Conservation (phyloP, 2,113 vertebrate genomes). For the Ceyx melanurus region DNA sequence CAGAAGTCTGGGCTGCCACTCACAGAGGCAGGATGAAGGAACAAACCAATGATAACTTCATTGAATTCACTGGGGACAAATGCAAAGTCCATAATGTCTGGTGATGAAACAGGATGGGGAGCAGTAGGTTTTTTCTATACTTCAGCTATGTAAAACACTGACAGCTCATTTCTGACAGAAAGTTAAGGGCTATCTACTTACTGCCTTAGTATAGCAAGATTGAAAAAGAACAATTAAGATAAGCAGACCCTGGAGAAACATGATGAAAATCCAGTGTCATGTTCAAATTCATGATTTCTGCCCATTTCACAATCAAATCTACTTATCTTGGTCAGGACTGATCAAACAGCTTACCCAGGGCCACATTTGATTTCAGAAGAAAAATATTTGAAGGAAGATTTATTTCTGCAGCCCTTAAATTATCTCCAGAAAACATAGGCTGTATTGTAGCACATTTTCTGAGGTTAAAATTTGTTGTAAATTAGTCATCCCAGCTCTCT, state of each 20-base stretch:
- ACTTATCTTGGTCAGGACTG: neutral
- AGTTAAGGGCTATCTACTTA: neutral
- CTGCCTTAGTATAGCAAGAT: neutral
- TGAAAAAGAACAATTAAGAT: neutral
- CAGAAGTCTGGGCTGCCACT: neutral
- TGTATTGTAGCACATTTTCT: neutral
- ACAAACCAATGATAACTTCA: rapidly evolving
- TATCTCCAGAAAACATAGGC: neutral
- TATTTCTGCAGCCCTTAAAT: neutral
- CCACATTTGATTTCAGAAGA: neutral
- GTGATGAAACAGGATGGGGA: rapidly evolving
- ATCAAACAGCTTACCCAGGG: neutral
- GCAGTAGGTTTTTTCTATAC: neutral
- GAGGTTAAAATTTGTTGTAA: neutral
- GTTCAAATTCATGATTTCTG: neutral
- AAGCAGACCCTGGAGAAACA: neutral
- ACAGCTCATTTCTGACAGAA: neutral
- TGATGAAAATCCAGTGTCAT: neutral
- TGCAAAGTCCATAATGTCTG: neutral
- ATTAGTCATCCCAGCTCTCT: neutral
- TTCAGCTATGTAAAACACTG: neutral
- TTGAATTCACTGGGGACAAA: neutral
- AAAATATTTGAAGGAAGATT: neutral
- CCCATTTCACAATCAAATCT: neutral
- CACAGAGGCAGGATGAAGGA: neutral